These are phyloP conservation scores for Macrocentrus cingulum DNA, from an alignment of 1,140 invertebrate species.

Conservation along the genomic window DNA sequence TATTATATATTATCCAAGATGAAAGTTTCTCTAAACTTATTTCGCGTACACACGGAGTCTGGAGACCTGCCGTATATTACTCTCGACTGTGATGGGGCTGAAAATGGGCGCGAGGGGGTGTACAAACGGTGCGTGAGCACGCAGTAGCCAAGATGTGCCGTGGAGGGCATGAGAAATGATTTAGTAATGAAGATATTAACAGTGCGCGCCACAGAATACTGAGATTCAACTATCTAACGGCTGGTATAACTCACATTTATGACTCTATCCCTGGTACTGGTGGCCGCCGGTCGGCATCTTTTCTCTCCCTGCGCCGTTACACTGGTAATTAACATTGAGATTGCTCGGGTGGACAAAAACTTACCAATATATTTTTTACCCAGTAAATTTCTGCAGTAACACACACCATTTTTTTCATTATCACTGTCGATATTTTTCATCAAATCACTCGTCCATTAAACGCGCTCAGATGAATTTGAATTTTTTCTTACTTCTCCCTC, in stretches of 20 bases:
- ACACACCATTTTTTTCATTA: too few relatives aligned
- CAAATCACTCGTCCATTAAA: constrained; percentile 10
- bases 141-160: too few relatives aligned
- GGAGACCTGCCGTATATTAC: too few relatives aligned
- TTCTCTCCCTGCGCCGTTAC: constrained; percentile 21
- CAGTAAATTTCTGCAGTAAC: not conserved
- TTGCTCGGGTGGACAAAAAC: constrained; percentile 21
- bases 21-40: too few relatives aligned
- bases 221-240: constrained; percentile 59
- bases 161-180: constrained; percentile 46
- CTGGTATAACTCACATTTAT: constrained; percentile 57
- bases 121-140: too few relatives aligned
- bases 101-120: too few relatives aligned
- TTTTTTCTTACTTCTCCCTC: too few relatives aligned
- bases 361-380: not conserved
- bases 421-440: constrained; percentile 4
- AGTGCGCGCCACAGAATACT: constrained; percentile 54
- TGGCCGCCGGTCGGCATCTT: constrained; percentile 5
- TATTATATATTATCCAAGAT: too few relatives aligned
- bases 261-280: constrained; percentile 38
- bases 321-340: constrained; percentile 31
- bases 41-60: too few relatives aligned
- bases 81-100: too few relatives aligned
- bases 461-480: constrained; percentile 12
- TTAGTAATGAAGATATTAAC: constrained; percentile 60